A percentile compares a stretch with the other conserved stretches of the same genome.
phyloP scores from a whole-genome alignment of 2,113 vertebrate genomes.

The Oryzias curvinotus region DNA sequence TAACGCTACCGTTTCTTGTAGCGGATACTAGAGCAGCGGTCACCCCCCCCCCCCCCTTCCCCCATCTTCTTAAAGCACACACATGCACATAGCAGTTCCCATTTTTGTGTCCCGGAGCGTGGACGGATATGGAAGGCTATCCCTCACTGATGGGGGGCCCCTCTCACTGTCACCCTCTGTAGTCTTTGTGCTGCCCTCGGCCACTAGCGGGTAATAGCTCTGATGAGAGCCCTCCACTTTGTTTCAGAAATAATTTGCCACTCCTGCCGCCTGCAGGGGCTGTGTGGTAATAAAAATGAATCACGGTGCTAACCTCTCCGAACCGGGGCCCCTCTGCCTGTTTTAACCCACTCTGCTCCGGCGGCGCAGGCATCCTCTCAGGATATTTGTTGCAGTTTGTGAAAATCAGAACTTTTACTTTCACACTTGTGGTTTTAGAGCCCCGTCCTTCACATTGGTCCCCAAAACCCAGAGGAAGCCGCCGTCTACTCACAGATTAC shows the following conservation, averaged over 20 bases:
- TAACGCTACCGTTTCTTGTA: conserved; percentile 55
- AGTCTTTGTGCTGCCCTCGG: conserved; percentile 66
- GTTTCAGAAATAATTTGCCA: conserved; percentile 87
- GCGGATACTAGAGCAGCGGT: conserved; percentile 41
- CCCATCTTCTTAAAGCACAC: conserved; percentile 20
- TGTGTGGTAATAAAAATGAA: conserved; percentile 82
- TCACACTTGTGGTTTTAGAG: not conserved
- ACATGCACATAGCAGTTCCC: conserved; percentile 52
- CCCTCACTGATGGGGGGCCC: conserved; percentile 70
- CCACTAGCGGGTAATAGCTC: conserved; percentile 82
- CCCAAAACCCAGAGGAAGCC: conserved; percentile 6
- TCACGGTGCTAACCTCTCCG: conserved; percentile 81
- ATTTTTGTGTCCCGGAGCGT: conserved; percentile 76
- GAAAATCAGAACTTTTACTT: not conserved
- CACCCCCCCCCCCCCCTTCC: conserved; percentile 29
- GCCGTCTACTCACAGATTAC: conserved; percentile 54
- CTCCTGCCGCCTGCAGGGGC: conserved; percentile 79
- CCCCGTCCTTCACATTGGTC: conserved; percentile 2
- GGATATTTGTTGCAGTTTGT: conserved; percentile 4
- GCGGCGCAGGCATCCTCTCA: not conserved
- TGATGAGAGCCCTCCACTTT: conserved; percentile 84
- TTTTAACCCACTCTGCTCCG: conserved; percentile 66
- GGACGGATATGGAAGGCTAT: conserved; percentile 77
- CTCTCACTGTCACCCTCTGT: conserved; percentile 73
- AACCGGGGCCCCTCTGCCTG: conserved; percentile 49